These are phyloP conservation scores for Tachina grossa DNA, from an alignment of 2,888 invertebrate genomes.

Conservation along the genomic window DNA sequence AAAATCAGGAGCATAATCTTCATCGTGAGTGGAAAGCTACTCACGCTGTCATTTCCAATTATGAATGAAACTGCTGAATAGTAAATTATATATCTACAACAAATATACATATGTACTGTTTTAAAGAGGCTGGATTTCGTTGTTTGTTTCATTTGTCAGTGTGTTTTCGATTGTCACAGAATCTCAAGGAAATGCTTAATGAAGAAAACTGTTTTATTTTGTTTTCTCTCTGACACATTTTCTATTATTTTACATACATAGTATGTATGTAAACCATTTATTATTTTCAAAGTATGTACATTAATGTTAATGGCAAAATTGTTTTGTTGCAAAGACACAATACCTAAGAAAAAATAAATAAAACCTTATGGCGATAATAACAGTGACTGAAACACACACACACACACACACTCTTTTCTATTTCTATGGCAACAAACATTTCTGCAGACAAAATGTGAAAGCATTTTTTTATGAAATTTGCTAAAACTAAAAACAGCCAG, in stretches of 20 bases:
- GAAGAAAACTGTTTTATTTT: background rate
- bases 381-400: background rate
- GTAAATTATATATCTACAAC: no score
- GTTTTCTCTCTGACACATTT: background rate
- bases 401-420: slow-evolving; percentile 1
- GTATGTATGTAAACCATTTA: background rate
- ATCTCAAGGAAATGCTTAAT: no score
- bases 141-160: no score
- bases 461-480: slow-evolving; percentile 26
- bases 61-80: no score
- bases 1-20: no score
- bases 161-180: no score
- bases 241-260: background rate
- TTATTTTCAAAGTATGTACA: slow-evolving; percentile 26
- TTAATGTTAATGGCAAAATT: slow-evolving; percentile 34
- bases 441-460: background rate
- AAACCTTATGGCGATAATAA: background rate
- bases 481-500: background rate
- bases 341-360: background rate
- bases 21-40: background rate
- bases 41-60: background rate
- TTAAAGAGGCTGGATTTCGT: no score
- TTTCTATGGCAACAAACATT: background rate
- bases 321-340: background rate
- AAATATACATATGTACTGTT: no score